Conservation (phyloP, 2,888 invertebrate species). For the Chymomyza amoena region DNA sequence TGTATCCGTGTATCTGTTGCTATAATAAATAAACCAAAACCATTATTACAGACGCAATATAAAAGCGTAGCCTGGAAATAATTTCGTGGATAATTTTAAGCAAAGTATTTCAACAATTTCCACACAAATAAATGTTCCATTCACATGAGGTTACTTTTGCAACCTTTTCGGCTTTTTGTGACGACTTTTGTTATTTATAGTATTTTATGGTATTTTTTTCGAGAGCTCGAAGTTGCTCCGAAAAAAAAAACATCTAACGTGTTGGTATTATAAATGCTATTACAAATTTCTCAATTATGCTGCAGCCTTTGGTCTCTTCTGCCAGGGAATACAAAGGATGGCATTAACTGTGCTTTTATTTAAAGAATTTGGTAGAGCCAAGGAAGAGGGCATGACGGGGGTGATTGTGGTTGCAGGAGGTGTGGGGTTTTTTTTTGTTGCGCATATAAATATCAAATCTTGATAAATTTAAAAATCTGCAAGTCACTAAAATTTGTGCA, state of each 20-base stretch:
- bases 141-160: conserved; percentile 20
- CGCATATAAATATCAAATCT: too few species aligned
- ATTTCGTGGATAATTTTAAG: conserved; percentile 28
- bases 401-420: too few species aligned
- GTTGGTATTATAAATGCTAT: background rate
- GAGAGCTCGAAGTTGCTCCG: too few species aligned
- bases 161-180: conserved; percentile 27
- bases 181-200: conserved; percentile 22
- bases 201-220: conserved; percentile 6
- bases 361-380: background rate
- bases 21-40: conserved; percentile 44
- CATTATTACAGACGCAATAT: conserved; percentile 25
- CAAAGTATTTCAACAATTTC: conserved; percentile 44
- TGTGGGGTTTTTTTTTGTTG: too few species aligned
- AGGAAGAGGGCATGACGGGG: too few species aligned
- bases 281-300: background rate
- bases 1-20: conserved; percentile 14
- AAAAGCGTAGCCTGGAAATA: conserved; percentile 38
- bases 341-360: background rate
- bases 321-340: background rate
- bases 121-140: conserved; percentile 26
- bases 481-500: too few species aligned
- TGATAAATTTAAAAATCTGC: too few species aligned
- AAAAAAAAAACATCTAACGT: background rate
- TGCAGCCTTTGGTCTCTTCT: background rate